Base-by-base conservation (phyloP, 2,113 vertebrate species). In the Oophaga pumilio region DNA sequence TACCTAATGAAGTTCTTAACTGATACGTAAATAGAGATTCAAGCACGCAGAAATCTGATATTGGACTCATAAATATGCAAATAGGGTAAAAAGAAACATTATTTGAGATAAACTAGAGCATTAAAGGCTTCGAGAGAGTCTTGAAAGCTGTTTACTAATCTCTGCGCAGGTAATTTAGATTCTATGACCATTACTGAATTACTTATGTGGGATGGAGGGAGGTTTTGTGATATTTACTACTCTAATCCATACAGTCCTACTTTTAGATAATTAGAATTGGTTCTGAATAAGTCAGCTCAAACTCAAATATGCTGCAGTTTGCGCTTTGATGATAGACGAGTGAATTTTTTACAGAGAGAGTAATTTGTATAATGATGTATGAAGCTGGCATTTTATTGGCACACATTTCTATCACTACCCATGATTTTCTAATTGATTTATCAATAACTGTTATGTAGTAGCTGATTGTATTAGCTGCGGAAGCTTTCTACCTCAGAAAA, bases 121-220 rank as follows among this genome's bases (percentile, higher is more conserved):
- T 62, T 82, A 14, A 82, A 82, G 17, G 28, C 59, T 43, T 60
- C 20, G 24, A 24, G 11, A 22, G 2, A 81, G 59, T 82, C 59
- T 71, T 71, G 50, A 71, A 71, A 24, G n/a, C 49, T 18, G 52
- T 56, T 71, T 71, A 68, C 59, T 68, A 68, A 69, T 69, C 50
- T 26, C 43, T 68, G 62, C 50, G 49, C 62, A 73, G 68, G 43
- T 59, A 56, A 76, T 76, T 85, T 85, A 85, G 71, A 85, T 62
- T 17, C 56, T 85, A 9, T 62, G 7, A 15, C 73, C 84, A 85
- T 85, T 85, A 66, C 57, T 64, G 57, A 77, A 85, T 85, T 76
- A 64, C 28, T 15, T 76, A 64, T 64, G n/a, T 18, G 4, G 76
- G 14, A 50, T 76, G n/a, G 1, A n/a, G 26, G 13, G 2, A 18